A percentile compares a stretch with the other conserved stretches of the same genome.
These are phyloP conservation scores for Acrocephalus scirpaceus DNA, from an alignment of 2,797 vertebrate genomes.

Conservation along the genomic window DNA sequence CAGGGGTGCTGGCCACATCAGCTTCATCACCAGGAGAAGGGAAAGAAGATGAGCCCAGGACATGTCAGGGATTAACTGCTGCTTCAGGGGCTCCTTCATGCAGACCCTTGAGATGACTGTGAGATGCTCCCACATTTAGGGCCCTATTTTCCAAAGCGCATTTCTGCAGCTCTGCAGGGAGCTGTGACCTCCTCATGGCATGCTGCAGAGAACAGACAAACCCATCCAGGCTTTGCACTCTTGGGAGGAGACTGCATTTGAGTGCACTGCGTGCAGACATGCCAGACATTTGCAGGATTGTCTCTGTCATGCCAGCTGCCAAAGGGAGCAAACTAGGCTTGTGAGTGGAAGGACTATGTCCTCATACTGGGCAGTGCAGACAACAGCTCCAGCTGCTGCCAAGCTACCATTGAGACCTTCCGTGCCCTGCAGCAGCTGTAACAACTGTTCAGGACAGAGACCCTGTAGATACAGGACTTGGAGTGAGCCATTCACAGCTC, in stretches of 20 bases:
- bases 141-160: not conserved
- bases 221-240: fast-evolving
- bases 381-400: not conserved
- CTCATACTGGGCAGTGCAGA: not conserved
- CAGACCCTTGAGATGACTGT: not conserved
- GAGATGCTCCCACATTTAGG: not conserved
- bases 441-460: not conserved
- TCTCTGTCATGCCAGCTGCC: not conserved
- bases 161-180: not conserved
- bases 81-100: not conserved
- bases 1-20: not conserved
- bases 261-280: fast-evolving
- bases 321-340: not conserved
- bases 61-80: not conserved
- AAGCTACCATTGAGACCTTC: not conserved
- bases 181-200: not conserved
- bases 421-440: not conserved
- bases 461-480: not conserved
- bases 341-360: not conserved
- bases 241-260: fast-evolving
- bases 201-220: not conserved
- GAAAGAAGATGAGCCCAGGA: not conserved
- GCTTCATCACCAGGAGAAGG: not conserved
- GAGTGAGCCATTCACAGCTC: not conserved
- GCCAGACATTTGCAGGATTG: not conserved